Percentiles rank a stretch among this genome's conserved stretches.
These are phyloP conservation scores for Brachionus koreanus DNA, from an alignment of 1,140 invertebrate genomes.

Conservation along the genomic window DNA sequence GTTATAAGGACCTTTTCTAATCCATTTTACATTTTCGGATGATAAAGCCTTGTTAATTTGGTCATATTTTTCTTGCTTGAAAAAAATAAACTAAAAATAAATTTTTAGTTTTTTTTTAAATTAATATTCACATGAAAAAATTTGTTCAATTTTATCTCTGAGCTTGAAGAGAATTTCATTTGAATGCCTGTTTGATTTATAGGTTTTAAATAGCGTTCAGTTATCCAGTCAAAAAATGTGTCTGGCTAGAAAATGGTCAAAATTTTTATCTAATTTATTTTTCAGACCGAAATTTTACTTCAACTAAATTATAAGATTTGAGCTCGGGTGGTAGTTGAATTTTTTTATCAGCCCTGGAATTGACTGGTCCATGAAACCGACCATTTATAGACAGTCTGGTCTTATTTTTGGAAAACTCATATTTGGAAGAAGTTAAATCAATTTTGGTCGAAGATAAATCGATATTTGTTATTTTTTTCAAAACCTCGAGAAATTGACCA, in stretches of 20 bases:
- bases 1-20: constrained; percentile 51
- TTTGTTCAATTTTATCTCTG: constrained; percentile 60
- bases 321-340: constrained; percentile 47
- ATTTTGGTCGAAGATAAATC: constrained; percentile 54
- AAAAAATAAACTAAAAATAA: neutral
- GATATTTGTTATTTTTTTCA: constrained; percentile 58
- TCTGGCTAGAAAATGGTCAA: constrained; percentile 46
- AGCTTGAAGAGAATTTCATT: constrained; percentile 60
- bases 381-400: constrained; percentile 55
- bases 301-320: constrained; percentile 47
- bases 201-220: constrained; percentile 58
- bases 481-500: constrained; percentile 54
- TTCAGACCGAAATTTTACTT: constrained; percentile 49
- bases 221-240: constrained; percentile 59
- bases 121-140: constrained; percentile 58
- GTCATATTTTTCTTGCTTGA: constrained; percentile 57
- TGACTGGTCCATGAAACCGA: constrained; percentile 55
- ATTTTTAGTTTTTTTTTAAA: neutral
- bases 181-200: constrained; percentile 60
- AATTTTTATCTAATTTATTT: neutral
- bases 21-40: constrained; percentile 49
- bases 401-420: constrained; percentile 52
- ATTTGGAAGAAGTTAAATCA: constrained; percentile 60
- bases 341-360: constrained; percentile 49
- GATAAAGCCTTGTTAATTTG: constrained; percentile 52